Evolutionary conservation across 2,888 invertebrate genomes (phyloP).

Genomic region (Eulithis prunata): DNA sequence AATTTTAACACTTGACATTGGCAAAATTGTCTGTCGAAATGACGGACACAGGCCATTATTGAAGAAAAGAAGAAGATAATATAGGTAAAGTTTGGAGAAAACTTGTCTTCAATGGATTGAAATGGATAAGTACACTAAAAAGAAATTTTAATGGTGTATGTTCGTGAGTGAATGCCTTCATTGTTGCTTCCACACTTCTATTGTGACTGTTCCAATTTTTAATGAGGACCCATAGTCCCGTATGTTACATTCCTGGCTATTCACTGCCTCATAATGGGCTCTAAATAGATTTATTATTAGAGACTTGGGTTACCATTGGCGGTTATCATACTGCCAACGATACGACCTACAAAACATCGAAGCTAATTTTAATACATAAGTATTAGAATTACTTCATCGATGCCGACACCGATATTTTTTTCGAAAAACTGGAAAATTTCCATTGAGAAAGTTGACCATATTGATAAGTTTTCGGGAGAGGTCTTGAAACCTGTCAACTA

Average conservation of each 20-base stretch:
- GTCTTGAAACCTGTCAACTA: too few species aligned
- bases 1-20: too few species aligned
- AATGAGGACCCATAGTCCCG: conserved; percentile 56
- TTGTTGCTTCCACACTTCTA: conserved; percentile 60
- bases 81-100: conserved; percentile 19
- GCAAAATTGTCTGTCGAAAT: too few species aligned
- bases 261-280: conserved; percentile 22
- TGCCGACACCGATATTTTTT: too few species aligned
- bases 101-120: conserved; percentile 47
- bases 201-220: conserved; percentile 57
- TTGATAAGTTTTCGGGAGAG: too few species aligned
- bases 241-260: conserved; percentile 34
- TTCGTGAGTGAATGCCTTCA: conserved; percentile 60
- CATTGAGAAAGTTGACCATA: too few species aligned
- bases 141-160: conserved; percentile 43
- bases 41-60: too few species aligned
- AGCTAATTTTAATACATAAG: too few species aligned
- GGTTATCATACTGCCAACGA: not conserved
- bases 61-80: too few species aligned
- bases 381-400: too few species aligned
- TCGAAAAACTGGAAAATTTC: too few species aligned
- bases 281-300: not conserved
- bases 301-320: not conserved
- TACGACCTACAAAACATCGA: too few species aligned
- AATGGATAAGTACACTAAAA: conserved; percentile 35